phyloP scores from a whole-genome alignment of 2,888 invertebrate species.

The Spodoptera picta region DNA sequence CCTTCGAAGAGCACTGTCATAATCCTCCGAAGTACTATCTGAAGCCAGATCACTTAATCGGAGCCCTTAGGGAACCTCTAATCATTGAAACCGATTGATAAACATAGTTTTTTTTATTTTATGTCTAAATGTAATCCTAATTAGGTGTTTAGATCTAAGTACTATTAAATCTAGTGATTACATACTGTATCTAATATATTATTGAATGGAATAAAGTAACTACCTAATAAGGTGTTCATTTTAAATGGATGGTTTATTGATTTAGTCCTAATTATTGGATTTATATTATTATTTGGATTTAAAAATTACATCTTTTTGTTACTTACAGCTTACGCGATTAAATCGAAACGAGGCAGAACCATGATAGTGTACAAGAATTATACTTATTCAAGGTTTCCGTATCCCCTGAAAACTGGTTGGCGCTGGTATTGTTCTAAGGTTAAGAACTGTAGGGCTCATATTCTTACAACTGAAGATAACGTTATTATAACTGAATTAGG shows the following conservation, averaged over 20 bases:
- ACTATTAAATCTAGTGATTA: constrained; percentile 1
- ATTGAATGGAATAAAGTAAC: constrained; percentile 19
- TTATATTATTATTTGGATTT: too few relatives aligned
- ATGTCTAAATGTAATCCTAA: too few relatives aligned
- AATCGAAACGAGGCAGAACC: constrained; percentile 71
- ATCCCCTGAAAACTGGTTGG: constrained; percentile 72
- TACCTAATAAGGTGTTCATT: too few relatives aligned
- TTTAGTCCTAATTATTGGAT: too few relatives aligned
- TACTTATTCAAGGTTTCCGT: constrained; percentile 74
- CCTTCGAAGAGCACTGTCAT: constrained; percentile 75
- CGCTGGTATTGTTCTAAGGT: constrained; percentile 80
- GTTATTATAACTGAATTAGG: constrained; percentile 62
- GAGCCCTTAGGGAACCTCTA: constrained; percentile 73
- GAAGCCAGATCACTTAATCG: constrained; percentile 75
- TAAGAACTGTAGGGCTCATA: constrained; percentile 73
- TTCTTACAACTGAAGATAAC: constrained; percentile 68
- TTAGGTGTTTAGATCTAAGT: constrained; percentile 1
- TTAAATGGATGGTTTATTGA: too few relatives aligned
- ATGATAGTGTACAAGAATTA: constrained; percentile 72
- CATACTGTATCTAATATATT: constrained; percentile 4
- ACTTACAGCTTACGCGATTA: constrained; percentile 61
- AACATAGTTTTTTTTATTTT: not conserved
- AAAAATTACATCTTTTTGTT: not conserved
- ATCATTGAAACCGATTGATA: constrained; percentile 65
- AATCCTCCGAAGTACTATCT: constrained; percentile 82